These are phyloP conservation scores for Koerneria pararmatus DNA, from an alignment of 2,888 invertebrate genomes.

Conservation along the genomic window DNA sequence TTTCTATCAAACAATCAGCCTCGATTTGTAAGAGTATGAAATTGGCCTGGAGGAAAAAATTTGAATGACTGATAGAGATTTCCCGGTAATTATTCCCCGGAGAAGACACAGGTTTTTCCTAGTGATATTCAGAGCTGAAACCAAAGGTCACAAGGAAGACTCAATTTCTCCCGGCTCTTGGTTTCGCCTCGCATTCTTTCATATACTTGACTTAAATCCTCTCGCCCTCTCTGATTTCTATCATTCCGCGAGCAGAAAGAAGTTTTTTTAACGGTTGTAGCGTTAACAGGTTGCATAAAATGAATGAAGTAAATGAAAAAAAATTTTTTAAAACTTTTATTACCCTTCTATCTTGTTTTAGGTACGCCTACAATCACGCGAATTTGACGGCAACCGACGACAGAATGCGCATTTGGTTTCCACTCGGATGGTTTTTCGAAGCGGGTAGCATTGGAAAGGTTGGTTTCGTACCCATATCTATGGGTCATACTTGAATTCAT, in stretches of 20 bases:
- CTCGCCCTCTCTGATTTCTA: neutral
- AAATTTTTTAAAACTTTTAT: neutral
- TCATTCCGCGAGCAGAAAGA: neutral
- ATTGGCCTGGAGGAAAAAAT: too few relatives aligned
- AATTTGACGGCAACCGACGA: conserved; percentile 61
- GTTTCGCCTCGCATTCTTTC: neutral
- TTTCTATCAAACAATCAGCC: too few relatives aligned
- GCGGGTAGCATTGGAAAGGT: conserved; percentile 49
- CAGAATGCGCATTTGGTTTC: conserved; percentile 81
- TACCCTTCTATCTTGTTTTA: conserved; percentile 2
- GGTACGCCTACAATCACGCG: conserved; percentile 50
- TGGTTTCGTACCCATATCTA: neutral
- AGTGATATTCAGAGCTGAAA: too few relatives aligned
- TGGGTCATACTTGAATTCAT: neutral
- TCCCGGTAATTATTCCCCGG: too few relatives aligned
- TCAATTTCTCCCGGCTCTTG: too few relatives aligned
- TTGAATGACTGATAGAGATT: too few relatives aligned
- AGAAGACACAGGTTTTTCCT: too few relatives aligned
- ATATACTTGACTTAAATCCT: neutral
- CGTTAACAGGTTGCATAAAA: neutral
- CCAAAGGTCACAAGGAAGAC: too few relatives aligned
- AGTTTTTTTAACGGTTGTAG: neutral
- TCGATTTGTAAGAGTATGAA: too few relatives aligned
- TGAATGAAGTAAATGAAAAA: neutral
- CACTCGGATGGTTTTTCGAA: conserved; percentile 58